phyloP scores from a whole-genome alignment of 2,888 invertebrate species.

The Galeruca laticollis region DNA sequence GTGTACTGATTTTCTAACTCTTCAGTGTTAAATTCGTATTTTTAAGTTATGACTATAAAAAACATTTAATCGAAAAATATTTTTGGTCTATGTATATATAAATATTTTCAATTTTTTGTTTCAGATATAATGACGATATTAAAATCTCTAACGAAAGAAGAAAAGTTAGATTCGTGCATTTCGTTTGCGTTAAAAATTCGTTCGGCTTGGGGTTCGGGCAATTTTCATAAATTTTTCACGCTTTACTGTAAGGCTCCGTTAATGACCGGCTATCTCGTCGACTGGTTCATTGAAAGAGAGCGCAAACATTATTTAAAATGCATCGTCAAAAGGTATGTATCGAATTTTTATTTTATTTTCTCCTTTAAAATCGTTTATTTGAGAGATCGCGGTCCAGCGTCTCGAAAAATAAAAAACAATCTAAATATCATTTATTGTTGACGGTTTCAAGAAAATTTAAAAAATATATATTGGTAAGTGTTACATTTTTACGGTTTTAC shows the following conservation, averaged over 20 bases:
- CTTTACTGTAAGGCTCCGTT: conserved; percentile 90
- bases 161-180: conserved; percentile 85
- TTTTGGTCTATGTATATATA: too few relatives aligned
- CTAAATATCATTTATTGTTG: too few relatives aligned
- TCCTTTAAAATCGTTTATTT: background rate
- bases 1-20: too few relatives aligned
- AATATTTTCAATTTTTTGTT: conserved; percentile 59
- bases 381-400: too few relatives aligned
- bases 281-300: conserved; percentile 97
- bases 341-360: conserved; percentile 19
- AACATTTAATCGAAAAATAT: too few relatives aligned
- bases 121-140: conserved; percentile 94
- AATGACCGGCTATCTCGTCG: conserved; percentile 97
- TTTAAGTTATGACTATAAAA: too few relatives aligned
- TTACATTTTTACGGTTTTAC: too few relatives aligned
- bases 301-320: conserved; percentile 91
- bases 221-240: conserved; percentile 93
- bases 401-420: too few relatives aligned
- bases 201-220: conserved; percentile 93
- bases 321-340: conserved; percentile 97
- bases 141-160: conserved; percentile 81
- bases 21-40: too few relatives aligned
- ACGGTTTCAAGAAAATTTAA: too few relatives aligned
- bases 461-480: too few relatives aligned
- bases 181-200: conserved; percentile 88